A percentile compares a stretch with the other conserved stretches of the same genome.
Conservation (phyloP, 2,888 invertebrate genomes). For the Psococerastis gibbosa region DNA sequence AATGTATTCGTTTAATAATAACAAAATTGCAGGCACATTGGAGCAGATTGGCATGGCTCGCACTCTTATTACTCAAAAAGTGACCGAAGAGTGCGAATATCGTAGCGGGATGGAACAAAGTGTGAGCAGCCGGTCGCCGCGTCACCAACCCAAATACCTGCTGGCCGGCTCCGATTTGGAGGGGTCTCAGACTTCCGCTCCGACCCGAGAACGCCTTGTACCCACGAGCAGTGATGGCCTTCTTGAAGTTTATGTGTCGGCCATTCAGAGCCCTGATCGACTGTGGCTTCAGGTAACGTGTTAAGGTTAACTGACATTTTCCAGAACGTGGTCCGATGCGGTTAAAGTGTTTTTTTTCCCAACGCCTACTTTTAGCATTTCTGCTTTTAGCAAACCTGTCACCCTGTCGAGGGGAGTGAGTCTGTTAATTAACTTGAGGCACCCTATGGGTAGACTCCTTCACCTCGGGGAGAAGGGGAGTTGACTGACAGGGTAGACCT, state of each 20-base stretch:
- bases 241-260: conserved; percentile 73
- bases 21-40: conserved; percentile 46
- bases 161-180: conserved; percentile 14
- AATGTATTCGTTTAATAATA: too few species aligned
- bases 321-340: too few species aligned
- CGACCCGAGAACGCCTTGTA: conserved; percentile 5
- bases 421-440: too few species aligned
- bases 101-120: conserved; percentile 27
- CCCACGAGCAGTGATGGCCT: conserved; percentile 30
- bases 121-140: conserved; percentile 32
- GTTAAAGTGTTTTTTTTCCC: neutral
- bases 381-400: too few species aligned
- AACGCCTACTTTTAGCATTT: too few species aligned
- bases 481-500: too few species aligned
- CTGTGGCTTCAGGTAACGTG: conserved; percentile 90
- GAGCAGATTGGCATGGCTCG: conserved; percentile 57
- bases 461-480: too few species aligned
- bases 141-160: conserved; percentile 23
- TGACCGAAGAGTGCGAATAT: conserved; percentile 33
- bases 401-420: too few species aligned
- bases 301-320: too few species aligned
- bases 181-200: neutral
- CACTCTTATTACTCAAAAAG: conserved; percentile 47
- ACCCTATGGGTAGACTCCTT: too few species aligned
- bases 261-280: conserved; percentile 52